These are phyloP conservation scores for Prorops nasuta DNA, from an alignment of 1,140 invertebrate genomes.

Conservation along the genomic window DNA sequence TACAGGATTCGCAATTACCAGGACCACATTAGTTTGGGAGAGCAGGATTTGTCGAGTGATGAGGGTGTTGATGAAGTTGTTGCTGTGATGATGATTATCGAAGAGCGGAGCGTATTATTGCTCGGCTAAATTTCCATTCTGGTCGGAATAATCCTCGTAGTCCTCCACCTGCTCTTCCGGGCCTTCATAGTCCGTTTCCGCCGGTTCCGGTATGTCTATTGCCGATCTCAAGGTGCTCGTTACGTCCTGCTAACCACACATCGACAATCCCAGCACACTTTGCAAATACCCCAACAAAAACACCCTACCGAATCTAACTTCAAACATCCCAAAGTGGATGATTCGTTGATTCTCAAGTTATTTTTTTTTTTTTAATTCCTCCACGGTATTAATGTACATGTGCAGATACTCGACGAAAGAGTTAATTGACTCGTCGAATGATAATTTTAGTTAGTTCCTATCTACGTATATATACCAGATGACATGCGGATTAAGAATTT, in stretches of 20 bases:
- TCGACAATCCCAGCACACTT: conserved; percentile 27
- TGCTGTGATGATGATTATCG: conserved; percentile 43
- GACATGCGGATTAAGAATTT: no score
- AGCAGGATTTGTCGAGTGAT: conserved; percentile 29
- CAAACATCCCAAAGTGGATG: neutral
- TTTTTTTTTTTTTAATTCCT: neutral
- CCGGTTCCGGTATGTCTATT: conserved; percentile 48
- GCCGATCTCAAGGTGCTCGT: conserved; percentile 43
- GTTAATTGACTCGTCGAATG: no score
- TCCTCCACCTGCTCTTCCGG: conserved; percentile 48
- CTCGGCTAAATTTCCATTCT: conserved; percentile 50
- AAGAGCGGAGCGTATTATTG: conserved; percentile 47
- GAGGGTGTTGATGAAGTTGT: conserved; percentile 23
- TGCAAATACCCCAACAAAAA: no score
- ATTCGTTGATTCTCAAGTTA: neutral
- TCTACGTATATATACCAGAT: no score
- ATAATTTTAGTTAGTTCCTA: no score
- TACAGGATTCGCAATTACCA: conserved; percentile 36
- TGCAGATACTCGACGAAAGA: no score
- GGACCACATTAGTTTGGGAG: conserved; percentile 39
- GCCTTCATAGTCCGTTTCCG: conserved; percentile 55
- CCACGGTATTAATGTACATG: no score
- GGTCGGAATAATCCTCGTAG: conserved; percentile 49
- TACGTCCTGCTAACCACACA: conserved; percentile 45
- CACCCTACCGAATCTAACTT: no score